phyloP scores from a whole-genome alignment of 2,888 invertebrate species.

The Xanthia icteritia region DNA sequence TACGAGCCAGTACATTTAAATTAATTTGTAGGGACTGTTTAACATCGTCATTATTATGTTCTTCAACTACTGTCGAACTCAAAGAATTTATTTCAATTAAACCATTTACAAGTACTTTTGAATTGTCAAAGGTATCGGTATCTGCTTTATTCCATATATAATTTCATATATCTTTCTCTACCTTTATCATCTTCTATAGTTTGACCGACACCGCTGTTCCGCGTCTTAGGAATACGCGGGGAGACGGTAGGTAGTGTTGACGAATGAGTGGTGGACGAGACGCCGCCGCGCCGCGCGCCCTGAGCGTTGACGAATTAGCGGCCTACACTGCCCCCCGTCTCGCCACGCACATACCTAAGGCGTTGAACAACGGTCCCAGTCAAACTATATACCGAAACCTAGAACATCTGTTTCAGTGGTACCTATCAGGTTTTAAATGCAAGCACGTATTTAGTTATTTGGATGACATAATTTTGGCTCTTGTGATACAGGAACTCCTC shows the following conservation, averaged over 20 bases:
- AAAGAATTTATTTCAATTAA: neutral
- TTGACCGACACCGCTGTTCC: too few relatives aligned
- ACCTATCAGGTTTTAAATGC: neutral
- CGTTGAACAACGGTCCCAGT: too few relatives aligned
- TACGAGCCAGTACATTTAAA: neutral
- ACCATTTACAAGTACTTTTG: neutral
- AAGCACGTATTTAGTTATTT: neutral
- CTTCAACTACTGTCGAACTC: neutral
- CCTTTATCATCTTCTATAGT: too few relatives aligned
- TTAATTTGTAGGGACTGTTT: slow-evolving; percentile 9
- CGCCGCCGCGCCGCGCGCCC: too few relatives aligned
- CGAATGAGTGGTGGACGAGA: too few relatives aligned
- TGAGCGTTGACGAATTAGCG: too few relatives aligned
- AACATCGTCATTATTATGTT: slow-evolving; percentile 8
- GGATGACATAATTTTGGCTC: neutral
- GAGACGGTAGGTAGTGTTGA: too few relatives aligned
- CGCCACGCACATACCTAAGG: too few relatives aligned
- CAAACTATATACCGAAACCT: neutral
- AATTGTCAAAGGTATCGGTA: neutral
- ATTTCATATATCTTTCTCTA: neutral
- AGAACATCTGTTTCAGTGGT: neutral
- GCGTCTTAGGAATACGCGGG: too few relatives aligned
- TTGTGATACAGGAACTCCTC: too few relatives aligned
- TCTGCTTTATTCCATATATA: too few relatives aligned
- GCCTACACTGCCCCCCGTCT: too few relatives aligned